phyloP scores from a whole-genome alignment of 1,140 invertebrate genomes.

The Alviniconcha marisindica region DNA sequence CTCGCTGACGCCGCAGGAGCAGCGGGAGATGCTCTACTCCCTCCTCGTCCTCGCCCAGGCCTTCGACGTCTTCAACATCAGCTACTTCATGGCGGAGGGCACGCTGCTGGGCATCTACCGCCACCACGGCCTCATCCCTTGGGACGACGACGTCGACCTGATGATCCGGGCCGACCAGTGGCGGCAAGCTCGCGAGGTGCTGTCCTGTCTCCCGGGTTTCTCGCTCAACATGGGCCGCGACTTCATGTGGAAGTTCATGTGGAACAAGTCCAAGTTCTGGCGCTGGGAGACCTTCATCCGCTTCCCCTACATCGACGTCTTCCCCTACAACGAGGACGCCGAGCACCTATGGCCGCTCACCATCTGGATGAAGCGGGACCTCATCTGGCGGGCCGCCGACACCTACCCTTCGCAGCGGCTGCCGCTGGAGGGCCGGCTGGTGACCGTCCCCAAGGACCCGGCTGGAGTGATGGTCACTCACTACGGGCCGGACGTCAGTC shows the following conservation, averaged over 20 bases:
- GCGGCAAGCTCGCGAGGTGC: slow-evolving; percentile 15
- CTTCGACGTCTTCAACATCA: slow-evolving; percentile 40
- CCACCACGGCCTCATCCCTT: slow-evolving; percentile 41
- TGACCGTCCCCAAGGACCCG: slow-evolving; percentile 25
- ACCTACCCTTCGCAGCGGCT: slow-evolving; percentile 11
- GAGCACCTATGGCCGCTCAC: slow-evolving; percentile 40
- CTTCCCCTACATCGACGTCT: slow-evolving; percentile 41
- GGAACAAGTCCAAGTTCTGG: slow-evolving; percentile 33
- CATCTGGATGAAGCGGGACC: slow-evolving; percentile 43
- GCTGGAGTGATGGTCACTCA: neutral
- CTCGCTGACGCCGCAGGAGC: slow-evolving; percentile 28
- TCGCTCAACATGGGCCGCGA: slow-evolving; percentile 36
- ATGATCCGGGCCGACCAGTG: slow-evolving; percentile 31
- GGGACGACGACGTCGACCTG: slow-evolving; percentile 43
- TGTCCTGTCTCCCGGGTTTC: slow-evolving; percentile 38
- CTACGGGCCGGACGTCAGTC: slow-evolving; percentile 7
- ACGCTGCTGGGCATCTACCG: slow-evolving; percentile 32
- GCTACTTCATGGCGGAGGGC: slow-evolving; percentile 30
- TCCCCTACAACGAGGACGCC: slow-evolving; percentile 33
- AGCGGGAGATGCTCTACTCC: slow-evolving; percentile 37
- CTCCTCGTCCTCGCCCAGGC: slow-evolving; percentile 31
- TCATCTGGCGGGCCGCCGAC: slow-evolving; percentile 12
- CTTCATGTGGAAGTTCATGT: slow-evolving; percentile 44
- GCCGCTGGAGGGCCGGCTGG: slow-evolving; percentile 23
- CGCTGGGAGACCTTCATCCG: slow-evolving; percentile 32